Evolutionary conservation across 1,140 invertebrate species (phyloP).

Genomic region (Magallana angulata): DNA sequence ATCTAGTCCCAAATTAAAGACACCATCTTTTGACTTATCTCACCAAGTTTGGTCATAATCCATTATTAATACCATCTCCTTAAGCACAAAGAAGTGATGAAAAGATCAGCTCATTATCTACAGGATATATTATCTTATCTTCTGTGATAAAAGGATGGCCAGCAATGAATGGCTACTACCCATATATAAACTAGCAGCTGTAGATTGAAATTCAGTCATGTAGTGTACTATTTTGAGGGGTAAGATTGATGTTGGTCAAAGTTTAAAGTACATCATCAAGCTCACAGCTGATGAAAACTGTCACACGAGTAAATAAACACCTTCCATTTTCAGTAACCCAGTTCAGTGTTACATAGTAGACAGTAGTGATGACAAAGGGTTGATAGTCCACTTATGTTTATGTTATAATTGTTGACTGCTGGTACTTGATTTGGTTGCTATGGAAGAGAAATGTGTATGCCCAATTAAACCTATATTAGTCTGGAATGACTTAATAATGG

Average conservation of each 20-base stretch:
- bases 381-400: no score
- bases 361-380: no score
- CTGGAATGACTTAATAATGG: no score
- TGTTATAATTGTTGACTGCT: no score
- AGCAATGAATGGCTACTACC: neutral
- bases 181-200: neutral
- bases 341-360: no score
- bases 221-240: no score
- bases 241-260: neutral
- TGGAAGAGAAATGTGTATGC: no score
- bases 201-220: no score
- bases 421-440: no score
- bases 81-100: neutral
- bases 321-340: no score
- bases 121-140: neutral
- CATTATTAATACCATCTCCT: neutral
- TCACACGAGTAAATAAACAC: no score
- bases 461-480: no score
- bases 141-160: neutral
- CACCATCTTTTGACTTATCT: neutral
- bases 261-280: neutral
- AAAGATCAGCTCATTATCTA: neutral
- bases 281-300: neutral
- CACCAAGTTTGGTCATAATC: neutral
- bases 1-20: neutral